phyloP scores from a whole-genome alignment of 2,888 invertebrate genomes.

The Scaptomyza polygonia region DNA sequence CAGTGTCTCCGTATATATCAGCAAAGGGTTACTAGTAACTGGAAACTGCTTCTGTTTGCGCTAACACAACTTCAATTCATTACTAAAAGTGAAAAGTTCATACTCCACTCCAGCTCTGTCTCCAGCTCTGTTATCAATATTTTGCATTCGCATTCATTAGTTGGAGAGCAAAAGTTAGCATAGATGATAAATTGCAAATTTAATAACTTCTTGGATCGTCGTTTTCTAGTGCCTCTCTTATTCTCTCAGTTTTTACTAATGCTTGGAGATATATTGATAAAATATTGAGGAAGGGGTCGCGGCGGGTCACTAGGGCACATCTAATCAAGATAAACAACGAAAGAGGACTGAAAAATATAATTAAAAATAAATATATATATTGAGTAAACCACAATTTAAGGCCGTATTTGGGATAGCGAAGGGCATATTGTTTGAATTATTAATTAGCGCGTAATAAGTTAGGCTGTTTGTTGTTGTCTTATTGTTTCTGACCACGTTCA shows the following conservation, averaged over 20 bases:
- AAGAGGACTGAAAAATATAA: constrained; percentile 25
- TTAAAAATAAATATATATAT: background rate
- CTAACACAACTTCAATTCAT: constrained; percentile 65
- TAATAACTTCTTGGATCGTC: constrained; percentile 40
- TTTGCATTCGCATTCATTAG: constrained; percentile 76
- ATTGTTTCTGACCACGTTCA: constrained; percentile 62
- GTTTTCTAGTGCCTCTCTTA: background rate
- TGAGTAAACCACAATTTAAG: constrained; percentile 33
- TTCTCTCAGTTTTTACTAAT: constrained; percentile 50
- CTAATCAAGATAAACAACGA: constrained; percentile 65
- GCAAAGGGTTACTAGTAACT: constrained; percentile 18
- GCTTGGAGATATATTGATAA: constrained; percentile 66
- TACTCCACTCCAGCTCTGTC: constrained; percentile 41
- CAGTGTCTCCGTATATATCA: constrained; percentile 1
- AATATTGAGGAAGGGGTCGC: constrained; percentile 38
- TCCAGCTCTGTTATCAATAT: constrained; percentile 74
- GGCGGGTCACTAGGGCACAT: constrained; percentile 3
- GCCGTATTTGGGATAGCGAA: constrained; percentile 32
- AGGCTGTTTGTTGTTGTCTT: constrained; percentile 53
- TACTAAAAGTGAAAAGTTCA: constrained; percentile 63
- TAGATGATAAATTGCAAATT: constrained; percentile 72
- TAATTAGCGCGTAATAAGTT: constrained; percentile 79
- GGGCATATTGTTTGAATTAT: constrained; percentile 77
- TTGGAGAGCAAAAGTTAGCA: constrained; percentile 44
- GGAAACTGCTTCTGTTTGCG: constrained; percentile 29